phyloP scores from a whole-genome alignment of 2,797 vertebrate genomes.

The Sparidentex hasta region DNA sequence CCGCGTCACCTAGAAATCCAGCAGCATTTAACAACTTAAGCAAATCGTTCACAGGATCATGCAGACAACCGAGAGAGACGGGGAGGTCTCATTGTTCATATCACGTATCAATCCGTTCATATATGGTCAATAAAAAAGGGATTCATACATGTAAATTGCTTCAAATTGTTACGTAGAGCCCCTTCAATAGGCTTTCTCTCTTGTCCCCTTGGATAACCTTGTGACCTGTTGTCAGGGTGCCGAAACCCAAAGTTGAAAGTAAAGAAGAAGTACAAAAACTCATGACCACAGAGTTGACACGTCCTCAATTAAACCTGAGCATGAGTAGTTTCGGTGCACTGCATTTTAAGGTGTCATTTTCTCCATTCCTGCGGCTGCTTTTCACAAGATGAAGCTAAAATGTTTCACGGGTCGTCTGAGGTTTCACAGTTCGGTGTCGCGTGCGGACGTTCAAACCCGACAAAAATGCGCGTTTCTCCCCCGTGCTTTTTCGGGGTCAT shows the following conservation, averaged over 20 bases:
- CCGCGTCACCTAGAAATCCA: no score
- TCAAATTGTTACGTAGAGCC: no score
- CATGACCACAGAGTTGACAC: background rate
- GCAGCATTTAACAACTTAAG: no score
- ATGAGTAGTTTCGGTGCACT: background rate
- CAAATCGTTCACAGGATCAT: no score
- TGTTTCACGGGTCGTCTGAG: background rate
- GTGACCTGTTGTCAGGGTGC: background rate
- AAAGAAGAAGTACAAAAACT: slow-evolving; percentile 1
- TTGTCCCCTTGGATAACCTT: background rate
- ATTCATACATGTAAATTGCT: no score
- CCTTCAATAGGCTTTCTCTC: background rate
- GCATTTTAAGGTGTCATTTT: background rate
- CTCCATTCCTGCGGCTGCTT: background rate
- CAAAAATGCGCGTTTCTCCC: background rate
- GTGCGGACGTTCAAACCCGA: background rate
- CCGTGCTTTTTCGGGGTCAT: slow-evolving; percentile 20
- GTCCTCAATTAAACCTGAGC: background rate
- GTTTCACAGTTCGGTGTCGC: slow-evolving; percentile 7
- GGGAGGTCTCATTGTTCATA: no score
- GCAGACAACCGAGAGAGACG: no score
- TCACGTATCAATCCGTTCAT: no score
- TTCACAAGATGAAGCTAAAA: background rate
- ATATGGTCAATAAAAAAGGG: no score
- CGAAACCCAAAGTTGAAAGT: background rate